Base-by-base conservation (phyloP, 2,888 invertebrate genomes). In the Hoplodrina ambigua region DNA sequence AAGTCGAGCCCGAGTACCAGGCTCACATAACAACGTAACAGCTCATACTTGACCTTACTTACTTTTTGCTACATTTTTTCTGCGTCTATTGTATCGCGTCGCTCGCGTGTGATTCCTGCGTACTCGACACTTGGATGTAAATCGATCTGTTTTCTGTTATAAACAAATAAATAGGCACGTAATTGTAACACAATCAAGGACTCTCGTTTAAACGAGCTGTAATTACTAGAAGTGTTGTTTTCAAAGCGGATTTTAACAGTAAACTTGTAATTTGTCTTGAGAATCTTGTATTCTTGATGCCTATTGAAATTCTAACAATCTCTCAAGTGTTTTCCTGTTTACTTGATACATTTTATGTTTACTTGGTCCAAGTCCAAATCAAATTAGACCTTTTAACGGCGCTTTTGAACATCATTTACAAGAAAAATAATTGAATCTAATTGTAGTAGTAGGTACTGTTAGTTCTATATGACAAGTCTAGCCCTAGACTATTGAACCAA, bases 1-100 rank as follows among this genome's bases (percentile, higher is more conserved):
- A 49, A 52, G 11, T 49, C 11, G 0, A 59, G n/a, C 46, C n/a
- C 19, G 52, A 44, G 7, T 70, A 77, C 64, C 49, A 70, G 61
- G 64, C 53, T 5, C 7, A 7, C 71, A 72, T 63, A 44, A 37
- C 15, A 19, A 30, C 15, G 53, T 30, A 57, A 63, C 37, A 55
- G 17, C 44, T 57, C 75, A 68, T 30, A 52, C 58, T 62, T 69
- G 80, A 74, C 80, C 80, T 78, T 75, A 59, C 20, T 53, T 65
- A 69, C 41, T 83, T 83, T 77, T 81, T 81, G 74, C 50, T 61
- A 57, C 62, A 66, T 69, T 81, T 82, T 84, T 82, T 78, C 64
- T 65, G 1, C n/a, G 49, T 41, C 74, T 60, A 82, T 82, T 84
- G 82, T 82, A 69, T 30, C 55, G 25, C 56, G 44, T 62, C 56